phyloP scores from a whole-genome alignment of 2,797 vertebrate species.

The Chaetophractus vellerosus region DNA sequence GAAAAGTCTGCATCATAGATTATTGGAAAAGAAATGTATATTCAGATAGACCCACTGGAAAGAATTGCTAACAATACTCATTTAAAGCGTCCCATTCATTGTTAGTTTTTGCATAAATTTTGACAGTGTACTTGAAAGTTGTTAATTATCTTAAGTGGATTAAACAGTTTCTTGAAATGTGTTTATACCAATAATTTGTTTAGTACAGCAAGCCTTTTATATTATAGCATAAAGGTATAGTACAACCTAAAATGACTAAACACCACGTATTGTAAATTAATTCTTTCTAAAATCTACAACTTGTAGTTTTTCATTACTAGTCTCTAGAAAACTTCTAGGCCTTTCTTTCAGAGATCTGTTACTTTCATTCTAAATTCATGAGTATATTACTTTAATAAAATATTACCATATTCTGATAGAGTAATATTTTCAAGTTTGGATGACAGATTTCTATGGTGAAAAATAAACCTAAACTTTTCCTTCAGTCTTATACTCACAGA shows the following conservation, averaged over 20 bases:
- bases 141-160: conserved; percentile 80
- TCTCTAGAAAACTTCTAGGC: not conserved
- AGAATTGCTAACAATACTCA: conserved; percentile 52
- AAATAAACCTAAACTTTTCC: not conserved
- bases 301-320: not conserved
- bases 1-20: conserved; percentile 65
- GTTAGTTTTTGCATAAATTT: conserved; percentile 68
- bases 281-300: not conserved
- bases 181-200: conserved; percentile 75
- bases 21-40: not conserved
- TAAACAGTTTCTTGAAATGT: conserved; percentile 77
- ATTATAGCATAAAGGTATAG: conserved; percentile 56
- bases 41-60: not conserved
- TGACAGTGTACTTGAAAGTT: conserved; percentile 76
- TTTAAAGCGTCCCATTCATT: conserved; percentile 64
- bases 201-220: conserved; percentile 76
- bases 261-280: conserved; percentile 41
- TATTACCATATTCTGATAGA: not conserved
- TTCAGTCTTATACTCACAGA: not conserved
- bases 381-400: conserved; percentile 6
- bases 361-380: not conserved
- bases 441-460: not conserved
- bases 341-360: not conserved
- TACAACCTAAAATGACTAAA: conserved; percentile 35
- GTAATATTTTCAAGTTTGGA: not conserved